These are phyloP conservation scores for Bufotes viridis DNA, from an alignment of 2,797 vertebrate species.

Conservation along the genomic window DNA sequence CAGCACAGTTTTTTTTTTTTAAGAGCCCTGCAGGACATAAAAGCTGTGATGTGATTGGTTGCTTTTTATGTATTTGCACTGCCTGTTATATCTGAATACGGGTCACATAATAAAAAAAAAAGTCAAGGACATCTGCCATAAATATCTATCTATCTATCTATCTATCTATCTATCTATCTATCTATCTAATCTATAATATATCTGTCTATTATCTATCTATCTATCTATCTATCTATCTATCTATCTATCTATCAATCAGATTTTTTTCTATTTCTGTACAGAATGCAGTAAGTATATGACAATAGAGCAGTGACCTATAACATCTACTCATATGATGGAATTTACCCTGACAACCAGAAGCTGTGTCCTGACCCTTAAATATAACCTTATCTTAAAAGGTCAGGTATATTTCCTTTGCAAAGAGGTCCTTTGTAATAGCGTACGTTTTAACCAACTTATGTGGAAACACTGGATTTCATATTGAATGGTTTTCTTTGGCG, in stretches of 20 bases:
- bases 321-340: background rate
- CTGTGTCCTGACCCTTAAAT: background rate
- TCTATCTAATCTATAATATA: background rate
- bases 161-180: too few relatives aligned
- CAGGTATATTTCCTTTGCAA: background rate
- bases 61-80: background rate
- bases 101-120: background rate
- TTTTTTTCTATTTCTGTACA: background rate
- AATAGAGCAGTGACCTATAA: background rate
- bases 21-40: too few relatives aligned
- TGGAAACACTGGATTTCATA: background rate
- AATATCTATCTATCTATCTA: background rate
- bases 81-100: too few relatives aligned
- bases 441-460: background rate
- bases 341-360: background rate
- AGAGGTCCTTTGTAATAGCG: background rate
- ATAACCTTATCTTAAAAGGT: conserved; percentile 1
- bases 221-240: too few relatives aligned
- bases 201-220: too few relatives aligned
- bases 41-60: too few relatives aligned
- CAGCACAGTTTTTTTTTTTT: too few relatives aligned
- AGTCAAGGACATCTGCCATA: background rate
- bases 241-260: background rate
- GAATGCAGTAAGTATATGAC: background rate
- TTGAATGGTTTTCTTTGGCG: background rate